Evolutionary conservation across 53 echinoderm and acorn worm genomes (phyloP), one percentile per base, ranked within the genome.

Genomic region (Arbacia lixula): DNA sequence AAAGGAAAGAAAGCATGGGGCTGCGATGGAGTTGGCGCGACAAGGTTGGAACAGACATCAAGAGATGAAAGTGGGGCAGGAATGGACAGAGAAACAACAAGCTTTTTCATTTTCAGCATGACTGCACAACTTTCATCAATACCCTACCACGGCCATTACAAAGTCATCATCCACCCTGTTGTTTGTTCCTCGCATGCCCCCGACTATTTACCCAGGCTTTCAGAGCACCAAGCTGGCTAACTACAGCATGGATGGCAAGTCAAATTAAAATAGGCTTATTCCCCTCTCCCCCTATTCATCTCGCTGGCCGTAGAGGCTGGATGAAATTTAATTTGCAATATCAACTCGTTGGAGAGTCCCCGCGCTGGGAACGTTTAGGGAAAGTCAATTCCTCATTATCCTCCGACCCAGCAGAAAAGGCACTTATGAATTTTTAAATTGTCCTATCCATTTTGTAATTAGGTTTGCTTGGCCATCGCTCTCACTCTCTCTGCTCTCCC

Each of bases 381-480:
- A 52, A 73, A 73, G 73, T 73, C 73, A 73, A 73, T 73, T 53
- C 53, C 39, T 49, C 29, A 71, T 37, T 28, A 71, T 6, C 49
- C 71, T 29, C 0, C 38, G 28, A 71, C 41, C 37, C 42, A 71
- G 46, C 12, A 71, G 71, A 66, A 37, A 66, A 46, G 46, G 71
- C 71, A 71, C 71, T 71, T 71, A 71, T 71, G 71, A 71, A 71
- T 71, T 71, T 71, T 71, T 71, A 71, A 46, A 71, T 28, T 22
- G 25, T 29, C 8, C 42, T 46, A 49, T 71, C 71, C 71, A 71
- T 71, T 71, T 71, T 71, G 71, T 71, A 71, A 71, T 71, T 71
- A 71, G 49, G 27, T 49, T 46, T 14, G 8, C 14, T 14, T 46
- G 28, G 12, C 42, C 29, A 29, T 71, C 12, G 27, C 58, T 57